Evolutionary conservation across 2,113 vertebrate genomes (phyloP).

Genomic region (Dromiciops gliroides): DNA sequence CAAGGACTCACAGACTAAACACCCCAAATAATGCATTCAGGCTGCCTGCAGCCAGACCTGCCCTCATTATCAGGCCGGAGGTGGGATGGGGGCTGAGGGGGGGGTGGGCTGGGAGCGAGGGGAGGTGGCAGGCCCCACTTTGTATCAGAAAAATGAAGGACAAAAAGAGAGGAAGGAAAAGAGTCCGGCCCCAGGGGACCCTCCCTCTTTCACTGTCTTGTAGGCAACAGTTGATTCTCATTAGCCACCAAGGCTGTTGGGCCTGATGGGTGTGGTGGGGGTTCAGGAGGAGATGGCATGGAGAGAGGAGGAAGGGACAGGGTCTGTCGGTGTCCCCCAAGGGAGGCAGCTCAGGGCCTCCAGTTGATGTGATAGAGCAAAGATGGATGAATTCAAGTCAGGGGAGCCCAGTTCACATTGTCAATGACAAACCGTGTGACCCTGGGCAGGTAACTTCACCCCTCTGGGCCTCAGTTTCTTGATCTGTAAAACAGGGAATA

Average conservation of each 20-base stretch:
- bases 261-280: not conserved
- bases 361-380: not conserved
- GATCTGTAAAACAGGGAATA: not conserved
- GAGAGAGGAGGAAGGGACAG: not conserved
- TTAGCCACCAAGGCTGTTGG: not conserved
- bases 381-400: not conserved
- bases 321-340: constrained; percentile 10
- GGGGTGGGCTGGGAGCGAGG: not conserved
- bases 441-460: not conserved
- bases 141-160: constrained; percentile 83
- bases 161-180: constrained; percentile 83
- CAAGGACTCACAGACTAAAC: constrained; percentile 82
- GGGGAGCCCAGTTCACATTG: not conserved
- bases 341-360: not conserved
- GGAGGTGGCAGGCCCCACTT: constrained; percentile 61
- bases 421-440: not conserved
- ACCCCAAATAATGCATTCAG: constrained; percentile 85
- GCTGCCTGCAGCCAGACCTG: constrained; percentile 82
- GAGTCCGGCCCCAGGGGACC: constrained; percentile 81
- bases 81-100: constrained; percentile 73
- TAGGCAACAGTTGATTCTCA: constrained; percentile 64
- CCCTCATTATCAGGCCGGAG: constrained; percentile 85
- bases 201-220: constrained; percentile 67
- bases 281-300: not conserved
- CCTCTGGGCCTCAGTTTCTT: not conserved